A percentile compares a stretch with the other conserved stretches of the same genome.
These are phyloP conservation scores for Drosophila auraria DNA, from an alignment of 1,140 invertebrate species.

Conservation along the genomic window DNA sequence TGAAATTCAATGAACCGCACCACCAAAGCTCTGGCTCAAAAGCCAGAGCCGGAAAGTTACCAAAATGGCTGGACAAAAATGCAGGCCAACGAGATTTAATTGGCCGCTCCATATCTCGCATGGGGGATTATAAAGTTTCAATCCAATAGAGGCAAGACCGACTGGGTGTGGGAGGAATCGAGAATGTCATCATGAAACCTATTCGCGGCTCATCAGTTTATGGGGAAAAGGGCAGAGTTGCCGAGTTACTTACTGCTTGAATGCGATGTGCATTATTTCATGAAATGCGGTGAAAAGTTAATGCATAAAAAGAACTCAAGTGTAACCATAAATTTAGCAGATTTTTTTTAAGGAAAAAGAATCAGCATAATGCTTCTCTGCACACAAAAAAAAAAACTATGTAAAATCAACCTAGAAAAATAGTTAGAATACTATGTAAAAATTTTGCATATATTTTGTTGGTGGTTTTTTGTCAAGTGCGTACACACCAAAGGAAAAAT, in stretches of 20 bases:
- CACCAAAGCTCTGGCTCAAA: constrained; percentile 7
- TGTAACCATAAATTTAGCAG: neutral
- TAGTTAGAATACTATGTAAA: no score
- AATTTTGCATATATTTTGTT: no score
- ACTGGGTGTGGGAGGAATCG: constrained; percentile 11
- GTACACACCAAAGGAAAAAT: no score
- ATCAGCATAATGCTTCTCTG: no score
- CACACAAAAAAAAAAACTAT: no score
- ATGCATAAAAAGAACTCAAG: no score
- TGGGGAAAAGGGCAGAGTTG: neutral
- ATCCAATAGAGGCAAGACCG: neutral
- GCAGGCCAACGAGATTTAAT: constrained; percentile 33
- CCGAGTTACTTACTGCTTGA: neutral
- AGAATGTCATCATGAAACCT: neutral
- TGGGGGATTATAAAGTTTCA: constrained; percentile 20
- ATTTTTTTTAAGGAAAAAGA: neutral
- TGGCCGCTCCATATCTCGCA: constrained; percentile 15
- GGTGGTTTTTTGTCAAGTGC: no score
- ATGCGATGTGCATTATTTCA: neutral
- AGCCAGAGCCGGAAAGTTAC: constrained; percentile 17
- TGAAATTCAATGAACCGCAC: constrained; percentile 51
- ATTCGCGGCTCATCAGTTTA: neutral
- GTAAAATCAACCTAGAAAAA: no score
- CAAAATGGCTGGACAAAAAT: constrained; percentile 41
- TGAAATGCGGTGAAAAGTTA: no score